Base-by-base conservation (phyloP, 2,888 invertebrate genomes). In the Bimastos eiseni region DNA sequence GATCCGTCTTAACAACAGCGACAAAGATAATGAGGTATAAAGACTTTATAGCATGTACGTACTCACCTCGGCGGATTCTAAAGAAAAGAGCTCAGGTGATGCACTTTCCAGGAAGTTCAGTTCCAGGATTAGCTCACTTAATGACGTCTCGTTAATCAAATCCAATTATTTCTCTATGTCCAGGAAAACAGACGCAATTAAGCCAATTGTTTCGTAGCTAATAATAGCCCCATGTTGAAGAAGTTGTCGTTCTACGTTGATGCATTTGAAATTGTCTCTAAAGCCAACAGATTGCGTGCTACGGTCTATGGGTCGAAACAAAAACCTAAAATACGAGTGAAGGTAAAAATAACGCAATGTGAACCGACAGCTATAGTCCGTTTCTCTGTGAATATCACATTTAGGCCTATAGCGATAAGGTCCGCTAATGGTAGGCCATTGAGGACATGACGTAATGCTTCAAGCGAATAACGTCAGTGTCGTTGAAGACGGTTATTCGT, bases 401-500 rank as follows among this genome's bases (percentile, higher is more conserved):
- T 70, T n/a, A 70, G 70, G 70, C 70, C 30, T 1, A 70, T 70
- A 70, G 70, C 17, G 70, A 70, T 70, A 70, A 70, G 70, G 70
- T 70, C n/a, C 70, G n/a, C n/a, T 70, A 70, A 70, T n/a, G n/a
- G 70, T 70, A 70, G 70, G 70, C 70, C 70, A 70, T 70, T 70
- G 11, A 3, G 13, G 70, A n/a, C 70, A 70, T 70, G n/a, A n/a
- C 70, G n/a, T n/a, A 70, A n/a, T 11, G 70, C n/a, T 70, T 70
- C n/a, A 8, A 70, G n/a, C 70, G 30, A n/a, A 70, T 70, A n/a
- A 70, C 70, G 70, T 70, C n/a, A 70, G 70, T 70, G 30, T 70
- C 6, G 70, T 70, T 70, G 70, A n/a, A 8, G n/a, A 30, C 70
- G 11, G 70, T n/a, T 4, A 70, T 11, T 70, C n/a, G 70, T 70